Evolutionary conservation across 2,797 vertebrate species (phyloP).

Genomic region (Fundulus diaphanus): DNA sequence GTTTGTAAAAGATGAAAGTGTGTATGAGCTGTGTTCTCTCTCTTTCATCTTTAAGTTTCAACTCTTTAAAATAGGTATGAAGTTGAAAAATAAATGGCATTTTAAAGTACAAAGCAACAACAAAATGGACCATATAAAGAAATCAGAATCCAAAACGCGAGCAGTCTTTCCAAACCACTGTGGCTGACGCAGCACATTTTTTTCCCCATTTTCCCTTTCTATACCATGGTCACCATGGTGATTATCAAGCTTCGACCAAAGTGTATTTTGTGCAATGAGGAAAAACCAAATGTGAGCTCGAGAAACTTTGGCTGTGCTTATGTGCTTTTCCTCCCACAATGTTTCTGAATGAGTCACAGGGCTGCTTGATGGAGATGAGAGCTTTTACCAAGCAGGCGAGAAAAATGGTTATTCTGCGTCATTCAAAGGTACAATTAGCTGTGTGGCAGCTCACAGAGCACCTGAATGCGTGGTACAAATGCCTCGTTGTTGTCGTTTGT

Average conservation of each 20-base stretch:
- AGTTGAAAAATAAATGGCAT: neutral
- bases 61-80: neutral
- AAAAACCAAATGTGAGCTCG: conserved; percentile 43
- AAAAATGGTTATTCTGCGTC: conserved; percentile 38
- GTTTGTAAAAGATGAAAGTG: conserved; percentile 7
- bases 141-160: neutral
- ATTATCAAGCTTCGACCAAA: conserved; percentile 39
- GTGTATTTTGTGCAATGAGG: conserved; percentile 35
- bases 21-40: neutral
- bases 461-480: conserved; percentile 7
- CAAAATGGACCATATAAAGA: neutral
- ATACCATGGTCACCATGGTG: conserved; percentile 55
- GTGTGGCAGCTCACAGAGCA: conserved; percentile 1
- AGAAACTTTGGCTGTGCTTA: conserved; percentile 63
- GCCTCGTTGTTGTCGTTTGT: neutral
- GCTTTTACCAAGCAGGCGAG: conserved; percentile 53
- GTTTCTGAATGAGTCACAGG: conserved; percentile 64
- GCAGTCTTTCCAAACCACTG: neutral
- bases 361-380: conserved; percentile 53
- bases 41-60: neutral
- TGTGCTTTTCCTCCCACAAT: conserved; percentile 64
- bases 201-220: neutral
- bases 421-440: conserved; percentile 39
- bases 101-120: neutral
- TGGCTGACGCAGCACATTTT: conserved; percentile 8